Conservation (phyloP, 1,140 invertebrate genomes). For the Brachionus koreanus region DNA sequence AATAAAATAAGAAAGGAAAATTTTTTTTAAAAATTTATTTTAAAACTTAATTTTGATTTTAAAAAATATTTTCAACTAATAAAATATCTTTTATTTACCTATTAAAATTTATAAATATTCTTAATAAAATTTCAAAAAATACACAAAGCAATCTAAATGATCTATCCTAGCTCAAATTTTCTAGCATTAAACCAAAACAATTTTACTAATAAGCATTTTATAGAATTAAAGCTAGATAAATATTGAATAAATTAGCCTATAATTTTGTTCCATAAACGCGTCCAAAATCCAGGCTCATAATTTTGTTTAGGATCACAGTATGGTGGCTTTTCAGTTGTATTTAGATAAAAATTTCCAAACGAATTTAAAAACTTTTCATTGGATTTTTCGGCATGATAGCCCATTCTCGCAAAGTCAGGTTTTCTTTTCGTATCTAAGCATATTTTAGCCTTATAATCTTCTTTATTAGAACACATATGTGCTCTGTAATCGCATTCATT, state of each 20-base stretch:
- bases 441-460: background rate
- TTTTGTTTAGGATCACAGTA: slow-evolving; percentile 23
- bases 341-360: slow-evolving; percentile 19
- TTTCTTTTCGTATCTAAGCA: background rate
- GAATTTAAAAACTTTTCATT: background rate
- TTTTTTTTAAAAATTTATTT: too few species aligned
- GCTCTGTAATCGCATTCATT: slow-evolving; percentile 29
- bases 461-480: background rate
- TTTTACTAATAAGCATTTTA: background rate
- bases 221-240: background rate
- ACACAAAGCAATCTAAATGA: too few species aligned
- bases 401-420: slow-evolving; percentile 23
- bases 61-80: too few species aligned
- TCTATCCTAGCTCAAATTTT: too few species aligned
- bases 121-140: too few species aligned
- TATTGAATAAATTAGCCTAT: slow-evolving; percentile 13
- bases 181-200: background rate
- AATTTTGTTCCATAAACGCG: background rate
- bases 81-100: too few species aligned
- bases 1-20: too few species aligned
- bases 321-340: background rate
- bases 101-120: too few species aligned
- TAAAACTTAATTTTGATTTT: too few species aligned
- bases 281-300: slow-evolving; percentile 1
- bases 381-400: slow-evolving; percentile 24